Evolutionary conservation across 2,797 vertebrate species (phyloP).

Genomic region (Melanotaenia trifasciata): DNA sequence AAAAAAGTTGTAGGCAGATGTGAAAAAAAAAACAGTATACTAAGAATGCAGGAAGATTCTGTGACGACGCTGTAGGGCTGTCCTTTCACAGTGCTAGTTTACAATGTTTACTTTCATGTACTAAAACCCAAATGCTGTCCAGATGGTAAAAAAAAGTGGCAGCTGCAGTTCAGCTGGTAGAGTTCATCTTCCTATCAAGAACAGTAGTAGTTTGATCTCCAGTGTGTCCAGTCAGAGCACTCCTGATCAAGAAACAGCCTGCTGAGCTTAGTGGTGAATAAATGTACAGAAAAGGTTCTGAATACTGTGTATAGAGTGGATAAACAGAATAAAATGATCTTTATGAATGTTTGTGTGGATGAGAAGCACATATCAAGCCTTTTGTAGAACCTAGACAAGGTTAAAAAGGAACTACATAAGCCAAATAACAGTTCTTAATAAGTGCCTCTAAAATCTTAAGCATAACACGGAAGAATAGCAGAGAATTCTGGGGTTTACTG

Average conservation of each 20-base stretch:
- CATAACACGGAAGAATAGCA: background rate
- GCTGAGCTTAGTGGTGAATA: background rate
- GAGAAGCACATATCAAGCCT: background rate
- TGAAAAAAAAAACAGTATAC: too few species aligned
- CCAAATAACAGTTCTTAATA: background rate
- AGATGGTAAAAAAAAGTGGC: background rate
- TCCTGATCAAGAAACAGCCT: background rate
- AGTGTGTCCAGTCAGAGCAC: background rate
- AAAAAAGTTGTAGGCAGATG: too few species aligned
- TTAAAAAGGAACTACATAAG: background rate
- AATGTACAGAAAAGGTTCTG: background rate
- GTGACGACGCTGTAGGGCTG: background rate
- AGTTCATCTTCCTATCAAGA: background rate
- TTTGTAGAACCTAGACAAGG: background rate
- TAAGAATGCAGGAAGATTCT: background rate
- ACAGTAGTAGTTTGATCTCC: background rate
- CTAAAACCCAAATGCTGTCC: background rate
- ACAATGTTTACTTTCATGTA: background rate
- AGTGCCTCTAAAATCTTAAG: background rate
- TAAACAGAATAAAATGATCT: background rate
- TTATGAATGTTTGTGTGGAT: background rate
- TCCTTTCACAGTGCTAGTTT: background rate
- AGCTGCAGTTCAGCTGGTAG: background rate
- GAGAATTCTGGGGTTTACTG: background rate
- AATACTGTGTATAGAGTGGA: background rate